These are phyloP conservation scores for Cantharis nigra DNA, from an alignment of 2,888 invertebrate species.

Conservation along the genomic window DNA sequence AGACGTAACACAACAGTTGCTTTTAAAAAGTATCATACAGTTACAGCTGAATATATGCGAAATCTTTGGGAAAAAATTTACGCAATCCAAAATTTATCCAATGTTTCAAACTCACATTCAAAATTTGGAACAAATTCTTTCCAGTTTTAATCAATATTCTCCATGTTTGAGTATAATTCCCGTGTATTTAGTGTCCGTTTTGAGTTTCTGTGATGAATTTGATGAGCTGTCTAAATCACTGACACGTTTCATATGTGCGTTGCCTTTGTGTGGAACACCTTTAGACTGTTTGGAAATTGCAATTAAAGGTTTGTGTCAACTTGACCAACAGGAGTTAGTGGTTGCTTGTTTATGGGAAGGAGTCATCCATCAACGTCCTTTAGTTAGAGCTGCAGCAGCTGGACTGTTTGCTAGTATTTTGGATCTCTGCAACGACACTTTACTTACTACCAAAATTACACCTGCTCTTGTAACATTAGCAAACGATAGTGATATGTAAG, in stretches of 20 bases:
- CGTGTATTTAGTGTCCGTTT: conserved; percentile 63
- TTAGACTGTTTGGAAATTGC: conserved; percentile 53
- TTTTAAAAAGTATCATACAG: conserved; percentile 60
- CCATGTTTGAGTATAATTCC: conserved; percentile 65
- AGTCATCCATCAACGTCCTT: conserved; percentile 67
- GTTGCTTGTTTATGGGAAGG: conserved; percentile 68
- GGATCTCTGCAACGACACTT: conserved; percentile 59
- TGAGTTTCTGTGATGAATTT: conserved; percentile 58
- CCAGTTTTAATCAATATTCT: conserved; percentile 61
- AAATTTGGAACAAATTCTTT: conserved; percentile 66
- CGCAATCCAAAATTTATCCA: conserved; percentile 61
- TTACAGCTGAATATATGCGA: conserved; percentile 64
- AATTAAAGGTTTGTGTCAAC: conserved; percentile 49
- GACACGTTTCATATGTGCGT: conserved; percentile 60
- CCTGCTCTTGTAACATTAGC: conserved; percentile 74
- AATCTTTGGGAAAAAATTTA: conserved; percentile 70
- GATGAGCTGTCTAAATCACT: conserved; percentile 61
- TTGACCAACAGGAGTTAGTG: conserved; percentile 60
- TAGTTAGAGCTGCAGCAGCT: conserved; percentile 65
- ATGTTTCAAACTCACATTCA: conserved; percentile 63
- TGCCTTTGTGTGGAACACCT: conserved; percentile 60
- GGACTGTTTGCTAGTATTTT: conserved; percentile 63
- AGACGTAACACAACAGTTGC: conserved; percentile 58
- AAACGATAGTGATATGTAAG: conserved; percentile 70
- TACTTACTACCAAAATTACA: conserved; percentile 63